Conservation (phyloP, 2,888 invertebrate species). For the Lamproptera curius region DNA sequence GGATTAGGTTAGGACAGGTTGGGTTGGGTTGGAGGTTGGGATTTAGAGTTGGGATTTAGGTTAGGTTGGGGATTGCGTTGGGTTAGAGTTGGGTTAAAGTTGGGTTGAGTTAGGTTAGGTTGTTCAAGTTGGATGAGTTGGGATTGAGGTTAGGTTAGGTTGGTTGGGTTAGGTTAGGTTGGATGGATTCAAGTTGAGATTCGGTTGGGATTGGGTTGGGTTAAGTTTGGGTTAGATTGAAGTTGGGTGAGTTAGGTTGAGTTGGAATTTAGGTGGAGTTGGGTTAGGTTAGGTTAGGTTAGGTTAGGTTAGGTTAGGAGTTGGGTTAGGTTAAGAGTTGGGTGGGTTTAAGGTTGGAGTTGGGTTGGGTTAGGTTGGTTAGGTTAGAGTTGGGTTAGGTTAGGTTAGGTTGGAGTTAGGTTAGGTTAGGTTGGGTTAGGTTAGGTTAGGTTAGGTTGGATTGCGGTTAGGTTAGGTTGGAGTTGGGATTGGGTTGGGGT, state of each 20-base stretch:
- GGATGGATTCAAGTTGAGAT: constrained; percentile 28
- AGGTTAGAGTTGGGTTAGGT: no score
- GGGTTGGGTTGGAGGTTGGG: no score
- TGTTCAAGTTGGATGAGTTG: constrained; percentile 14
- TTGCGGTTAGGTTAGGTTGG: no score
- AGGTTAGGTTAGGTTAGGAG: constrained; percentile 23
- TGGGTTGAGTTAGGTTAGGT: constrained; percentile 12
- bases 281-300: constrained; percentile 27
- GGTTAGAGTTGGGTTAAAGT: constrained; percentile 11
- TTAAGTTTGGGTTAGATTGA: constrained; percentile 29
- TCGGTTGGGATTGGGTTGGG: constrained; percentile 29
- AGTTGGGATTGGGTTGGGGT: no score
- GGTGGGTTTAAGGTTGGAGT: constrained; percentile 24
- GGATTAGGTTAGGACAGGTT: no score
- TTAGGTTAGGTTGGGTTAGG: constrained; percentile 25
- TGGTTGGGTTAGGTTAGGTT: constrained; percentile 13
- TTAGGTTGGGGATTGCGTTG: constrained; percentile 14
- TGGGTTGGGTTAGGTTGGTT: no score
- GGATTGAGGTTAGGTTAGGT: constrained; percentile 6
- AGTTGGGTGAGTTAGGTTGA: constrained; percentile 26
- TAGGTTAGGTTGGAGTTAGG: no score
- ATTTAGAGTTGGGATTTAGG: no score
- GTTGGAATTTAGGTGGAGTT: constrained; percentile 26
- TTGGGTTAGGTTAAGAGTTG: constrained; percentile 16
- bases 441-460: constrained; percentile 24